Evolutionary conservation across 2,797 vertebrate species (phyloP), one percentile per base, ranked within the genome.

Genomic region (Microcaecilia unicolor): DNA sequence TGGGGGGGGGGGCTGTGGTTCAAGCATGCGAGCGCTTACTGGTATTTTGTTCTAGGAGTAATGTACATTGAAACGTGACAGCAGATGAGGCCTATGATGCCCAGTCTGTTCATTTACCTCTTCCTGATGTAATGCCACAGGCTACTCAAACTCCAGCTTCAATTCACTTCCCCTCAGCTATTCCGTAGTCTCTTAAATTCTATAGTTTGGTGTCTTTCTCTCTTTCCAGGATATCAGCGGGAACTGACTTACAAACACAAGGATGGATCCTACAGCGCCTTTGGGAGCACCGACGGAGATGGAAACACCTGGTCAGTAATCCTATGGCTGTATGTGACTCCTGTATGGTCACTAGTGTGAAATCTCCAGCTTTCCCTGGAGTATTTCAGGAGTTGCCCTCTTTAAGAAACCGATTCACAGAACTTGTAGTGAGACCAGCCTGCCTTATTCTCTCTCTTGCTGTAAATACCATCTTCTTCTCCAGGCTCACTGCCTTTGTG

Each of bases 401-500:
- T n/a, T n/a, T n/a, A n/a, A n/a, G n/a, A n/a, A n/a, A n/a, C n/a
- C n/a, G n/a, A n/a, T n/a, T n/a, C n/a, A n/a, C n/a, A n/a, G n/a
- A n/a, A n/a, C n/a, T n/a, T n/a, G n/a, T n/a, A n/a, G n/a, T n/a
- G n/a, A n/a, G n/a, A n/a, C n/a, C n/a, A n/a, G n/a, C n/a, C n/a
- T n/a, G n/a, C n/a, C n/a, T n/a, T n/a, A n/a, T n/a, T n/a, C n/a
- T 15, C 11, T 14, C 9, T 13, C 5, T 30, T 26, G n/a, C n/a
- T 12, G 12, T 9, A 11, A 22, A 22, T 7, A 4, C 6, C 28
- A 15, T n/a, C 11, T 39, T 32, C 8, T 24, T 48, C 5, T 18
- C 26, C 39, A 93, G 90, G 89, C 49, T 93, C 48, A 92, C 90
- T 8, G 61, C 88, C 2, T 90, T 94, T 40, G 89, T 93, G 49